Conservation (phyloP, 2,888 invertebrate species). For the Ichneumon xanthorius region DNA sequence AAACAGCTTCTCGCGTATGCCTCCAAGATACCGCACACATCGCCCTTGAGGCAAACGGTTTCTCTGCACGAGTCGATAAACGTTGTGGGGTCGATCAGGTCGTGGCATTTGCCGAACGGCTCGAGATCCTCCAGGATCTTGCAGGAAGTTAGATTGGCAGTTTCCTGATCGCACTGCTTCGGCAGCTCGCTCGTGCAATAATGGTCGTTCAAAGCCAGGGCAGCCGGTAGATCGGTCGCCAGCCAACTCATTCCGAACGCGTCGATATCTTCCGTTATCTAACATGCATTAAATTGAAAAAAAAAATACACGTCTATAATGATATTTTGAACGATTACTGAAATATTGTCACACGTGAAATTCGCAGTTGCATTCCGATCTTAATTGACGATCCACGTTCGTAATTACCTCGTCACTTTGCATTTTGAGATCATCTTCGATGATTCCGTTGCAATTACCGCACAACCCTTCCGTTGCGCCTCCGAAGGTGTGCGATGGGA, state of each 20-base stretch:
- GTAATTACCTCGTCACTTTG: slow-evolving; percentile 84
- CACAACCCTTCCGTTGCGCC: slow-evolving; percentile 92
- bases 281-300: slow-evolving; percentile 31
- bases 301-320: background rate
- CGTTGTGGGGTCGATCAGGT: slow-evolving; percentile 89
- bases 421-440: slow-evolving; percentile 86
- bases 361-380: background rate
- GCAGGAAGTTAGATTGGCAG: slow-evolving; percentile 89
- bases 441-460: slow-evolving; percentile 90
- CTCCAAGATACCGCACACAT: slow-evolving; percentile 89
- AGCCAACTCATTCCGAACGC: slow-evolving; percentile 87
- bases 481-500: slow-evolving; percentile 91
- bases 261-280: slow-evolving; percentile 86
- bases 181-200: slow-evolving; percentile 81
- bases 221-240: slow-evolving; percentile 71
- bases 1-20: slow-evolving; percentile 91
- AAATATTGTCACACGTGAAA: background rate
- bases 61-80: slow-evolving; percentile 90
- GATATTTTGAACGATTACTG: background rate
- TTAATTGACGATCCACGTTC: background rate
- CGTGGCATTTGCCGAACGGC: slow-evolving; percentile 90
- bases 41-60: slow-evolving; percentile 87
- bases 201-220: slow-evolving; percentile 76
- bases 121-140: slow-evolving; percentile 87
- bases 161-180: slow-evolving; percentile 85